Percentiles rank a stretch among this genome's conserved stretches.
Conservation (phyloP, 2,113 vertebrate genomes). For the Gymnocephalus cernua region DNA sequence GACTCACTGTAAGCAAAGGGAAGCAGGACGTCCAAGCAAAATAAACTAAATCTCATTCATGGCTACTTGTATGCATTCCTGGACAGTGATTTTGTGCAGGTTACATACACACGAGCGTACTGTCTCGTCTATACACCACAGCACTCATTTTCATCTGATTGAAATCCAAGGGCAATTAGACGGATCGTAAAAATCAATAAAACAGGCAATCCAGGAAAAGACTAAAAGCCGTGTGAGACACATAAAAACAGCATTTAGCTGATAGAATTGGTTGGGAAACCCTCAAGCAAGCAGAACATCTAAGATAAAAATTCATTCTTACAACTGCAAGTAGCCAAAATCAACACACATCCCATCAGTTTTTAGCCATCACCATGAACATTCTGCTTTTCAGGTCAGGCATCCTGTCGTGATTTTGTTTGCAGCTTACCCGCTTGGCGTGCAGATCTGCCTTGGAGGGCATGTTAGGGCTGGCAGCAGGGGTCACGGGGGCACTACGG, state of each 20-base stretch:
- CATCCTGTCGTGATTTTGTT: background rate
- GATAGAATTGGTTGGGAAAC: constrained; percentile 31
- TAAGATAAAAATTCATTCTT: background rate
- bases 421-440: constrained; percentile 77
- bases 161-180: constrained; percentile 38
- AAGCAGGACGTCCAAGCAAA: constrained; percentile 60
- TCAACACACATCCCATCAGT: background rate
- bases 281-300: background rate
- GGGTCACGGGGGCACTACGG: constrained; percentile 75
- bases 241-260: constrained; percentile 29
- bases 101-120: constrained; percentile 3
- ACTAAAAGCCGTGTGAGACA: background rate
- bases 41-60: constrained; percentile 50
- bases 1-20: constrained; percentile 25
- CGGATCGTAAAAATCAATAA: constrained; percentile 16
- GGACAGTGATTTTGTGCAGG: constrained; percentile 47
- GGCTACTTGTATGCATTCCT: constrained; percentile 19
- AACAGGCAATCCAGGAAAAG: background rate
- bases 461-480: constrained; percentile 71
- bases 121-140: constrained; percentile 9
- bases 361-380: background rate
- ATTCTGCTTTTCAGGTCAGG: background rate
- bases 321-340: background rate
- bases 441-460: constrained; percentile 67
- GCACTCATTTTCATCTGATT: constrained; percentile 19